Percentiles rank a stretch among this genome's conserved stretches.
These are phyloP conservation scores for Octopus bimaculoides DNA, from an alignment of 1,140 invertebrate genomes.

Conservation along the genomic window DNA sequence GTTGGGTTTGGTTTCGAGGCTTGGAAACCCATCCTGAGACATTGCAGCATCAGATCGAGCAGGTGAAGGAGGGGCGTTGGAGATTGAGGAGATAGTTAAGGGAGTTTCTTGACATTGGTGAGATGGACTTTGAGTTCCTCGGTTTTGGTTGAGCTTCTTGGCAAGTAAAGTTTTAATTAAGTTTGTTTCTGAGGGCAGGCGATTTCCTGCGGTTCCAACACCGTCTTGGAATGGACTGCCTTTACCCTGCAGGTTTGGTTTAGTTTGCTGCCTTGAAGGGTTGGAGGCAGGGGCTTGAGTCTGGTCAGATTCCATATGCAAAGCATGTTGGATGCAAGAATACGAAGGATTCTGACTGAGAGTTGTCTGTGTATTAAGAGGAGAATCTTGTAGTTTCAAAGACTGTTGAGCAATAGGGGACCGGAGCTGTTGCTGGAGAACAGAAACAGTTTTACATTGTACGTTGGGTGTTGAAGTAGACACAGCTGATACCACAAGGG, in stretches of 20 bases:
- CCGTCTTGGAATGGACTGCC: background rate
- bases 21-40: background rate
- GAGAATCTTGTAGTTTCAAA: slow-evolving; percentile 16
- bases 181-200: slow-evolving; percentile 28
- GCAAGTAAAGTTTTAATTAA: slow-evolving; percentile 83
- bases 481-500: slow-evolving; percentile 13
- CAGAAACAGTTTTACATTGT: slow-evolving; percentile 11
- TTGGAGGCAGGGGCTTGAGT: background rate
- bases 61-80: background rate
- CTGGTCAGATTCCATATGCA: slow-evolving; percentile 21
- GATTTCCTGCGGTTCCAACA: background rate
- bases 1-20: background rate
- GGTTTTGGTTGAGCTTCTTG: slow-evolving; percentile 68
- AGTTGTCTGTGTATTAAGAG: background rate
- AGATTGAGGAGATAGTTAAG: background rate
- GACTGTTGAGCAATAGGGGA: slow-evolving; percentile 12
- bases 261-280: background rate
- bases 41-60: background rate
- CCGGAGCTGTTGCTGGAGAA: slow-evolving; percentile 18
- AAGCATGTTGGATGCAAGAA: slow-evolving; percentile 27
- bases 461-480: background rate
- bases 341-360: slow-evolving; percentile 20
- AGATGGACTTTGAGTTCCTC: slow-evolving; percentile 12
- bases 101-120: background rate
- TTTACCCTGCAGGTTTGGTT: background rate